Evolutionary conservation across 1,140 invertebrate genomes (phyloP).

Genomic region (Philopotamus ludificatus): DNA sequence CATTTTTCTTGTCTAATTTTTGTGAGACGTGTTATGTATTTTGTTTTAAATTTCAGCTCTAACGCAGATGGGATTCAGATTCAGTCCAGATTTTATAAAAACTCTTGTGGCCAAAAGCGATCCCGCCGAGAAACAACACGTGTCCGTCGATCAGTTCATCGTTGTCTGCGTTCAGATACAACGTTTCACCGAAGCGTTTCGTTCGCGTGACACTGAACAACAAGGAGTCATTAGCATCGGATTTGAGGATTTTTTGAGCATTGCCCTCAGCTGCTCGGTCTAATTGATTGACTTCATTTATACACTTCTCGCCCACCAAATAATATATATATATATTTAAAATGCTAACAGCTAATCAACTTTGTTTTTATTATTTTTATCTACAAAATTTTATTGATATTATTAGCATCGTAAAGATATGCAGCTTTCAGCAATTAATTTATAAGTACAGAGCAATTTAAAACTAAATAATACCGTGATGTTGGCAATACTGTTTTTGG

Average conservation of each 20-base stretch:
- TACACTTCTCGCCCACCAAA: neutral
- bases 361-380: too few relatives aligned
- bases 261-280: slow-evolving; percentile 71
- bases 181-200: slow-evolving; percentile 81
- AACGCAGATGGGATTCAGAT: slow-evolving; percentile 84
- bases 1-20: slow-evolving; percentile 1
- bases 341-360: too few relatives aligned
- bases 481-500: too few relatives aligned
- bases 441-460: too few relatives aligned
- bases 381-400: too few relatives aligned
- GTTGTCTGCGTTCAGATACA: slow-evolving; percentile 85
- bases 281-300: slow-evolving; percentile 47
- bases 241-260: slow-evolving; percentile 83
- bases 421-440: too few relatives aligned
- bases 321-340: too few relatives aligned
- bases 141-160: slow-evolving; percentile 86
- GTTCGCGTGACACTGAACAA: slow-evolving; percentile 69
- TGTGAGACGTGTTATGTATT: neutral
- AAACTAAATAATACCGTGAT: too few relatives aligned
- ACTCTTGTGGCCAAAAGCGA: slow-evolving; percentile 71
- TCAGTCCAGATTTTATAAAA: slow-evolving; percentile 75
- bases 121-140: slow-evolving; percentile 58
- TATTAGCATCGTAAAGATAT: too few relatives aligned
- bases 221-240: slow-evolving; percentile 74
- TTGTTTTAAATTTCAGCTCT: slow-evolving; percentile 61